A percentile compares a stretch with the other conserved stretches of the same genome.
Conservation (phyloP, 1,140 invertebrate genomes). For the Atta texana region DNA sequence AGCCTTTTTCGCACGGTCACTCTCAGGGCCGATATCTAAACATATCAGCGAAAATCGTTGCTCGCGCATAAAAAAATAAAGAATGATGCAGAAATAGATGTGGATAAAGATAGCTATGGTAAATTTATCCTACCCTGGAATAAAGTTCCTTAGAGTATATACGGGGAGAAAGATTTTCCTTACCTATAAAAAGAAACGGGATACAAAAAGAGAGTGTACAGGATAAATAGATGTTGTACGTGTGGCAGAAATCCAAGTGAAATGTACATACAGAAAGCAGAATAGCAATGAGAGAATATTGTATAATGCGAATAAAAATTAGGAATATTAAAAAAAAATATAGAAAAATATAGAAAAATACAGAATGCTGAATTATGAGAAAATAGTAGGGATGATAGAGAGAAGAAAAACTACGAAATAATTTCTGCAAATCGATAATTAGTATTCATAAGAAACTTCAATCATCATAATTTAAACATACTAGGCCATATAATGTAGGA, state of each 20-base stretch:
- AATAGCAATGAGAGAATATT: background rate
- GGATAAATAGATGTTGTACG: background rate
- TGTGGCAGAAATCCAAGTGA: background rate
- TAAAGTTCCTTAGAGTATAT: slow-evolving; percentile 1
- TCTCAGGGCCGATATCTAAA: background rate
- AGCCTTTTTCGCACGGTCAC: slow-evolving; percentile 38
- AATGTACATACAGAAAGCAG: background rate
- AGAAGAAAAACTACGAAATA: background rate
- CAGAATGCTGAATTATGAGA: background rate
- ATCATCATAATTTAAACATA: background rate
- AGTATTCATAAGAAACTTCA: background rate
- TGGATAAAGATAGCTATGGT: slow-evolving; percentile 16
- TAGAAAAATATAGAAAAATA: background rate
- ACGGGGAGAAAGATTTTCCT: background rate
- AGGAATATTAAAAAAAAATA: background rate
- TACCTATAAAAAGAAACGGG: slow-evolving; percentile 19
- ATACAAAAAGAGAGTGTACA: background rate
- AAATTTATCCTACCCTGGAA: slow-evolving; percentile 32
- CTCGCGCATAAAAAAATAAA: slow-evolving; percentile 16
- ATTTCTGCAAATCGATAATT: background rate
- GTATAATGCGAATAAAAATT: background rate
- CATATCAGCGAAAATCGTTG: slow-evolving; percentile 15
- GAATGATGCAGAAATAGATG: background rate
- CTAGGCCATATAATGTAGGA: background rate
- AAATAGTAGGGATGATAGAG: background rate